These are phyloP conservation scores for Oncopodura yosiiana DNA, from an alignment of 1,140 invertebrate species.

Conservation along the genomic window DNA sequence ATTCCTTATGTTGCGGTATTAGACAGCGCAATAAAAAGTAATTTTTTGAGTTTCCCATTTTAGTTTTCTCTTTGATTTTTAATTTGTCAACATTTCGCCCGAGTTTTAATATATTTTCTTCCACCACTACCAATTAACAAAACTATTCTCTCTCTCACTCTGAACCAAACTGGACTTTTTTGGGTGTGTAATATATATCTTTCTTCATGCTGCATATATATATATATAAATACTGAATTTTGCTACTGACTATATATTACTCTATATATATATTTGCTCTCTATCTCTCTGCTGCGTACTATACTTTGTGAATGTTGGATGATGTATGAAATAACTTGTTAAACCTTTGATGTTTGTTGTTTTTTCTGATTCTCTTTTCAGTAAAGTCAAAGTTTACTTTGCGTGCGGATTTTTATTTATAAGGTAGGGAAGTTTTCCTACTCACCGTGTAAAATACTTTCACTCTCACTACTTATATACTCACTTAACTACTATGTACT, in stretches of 20 bases:
- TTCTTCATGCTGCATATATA: not conserved
- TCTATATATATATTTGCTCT: not conserved
- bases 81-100: not conserved
- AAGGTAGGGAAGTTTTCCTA: conserved; percentile 48
- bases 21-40: no score
- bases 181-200: no score
- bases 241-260: not conserved
- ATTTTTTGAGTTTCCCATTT: no score
- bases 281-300: not conserved
- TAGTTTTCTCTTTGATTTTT: not conserved
- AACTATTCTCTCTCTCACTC: not conserved
- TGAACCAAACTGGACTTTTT: not conserved
- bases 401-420: conserved; percentile 67
- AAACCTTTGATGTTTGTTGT: not conserved
- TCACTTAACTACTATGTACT: not conserved
- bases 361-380: conserved; percentile 42
- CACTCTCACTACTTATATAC: not conserved
- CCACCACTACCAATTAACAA: not conserved
- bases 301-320: not conserved
- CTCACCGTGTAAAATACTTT: not conserved
- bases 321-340: not conserved
- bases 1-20: no score
- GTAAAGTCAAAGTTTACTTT: conserved; percentile 61
- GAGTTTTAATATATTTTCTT: conserved; percentile 4
- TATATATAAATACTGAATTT: no score